Evolutionary conservation across 2,797 vertebrate species (phyloP).

Genomic region (Liasis olivaceus): DNA sequence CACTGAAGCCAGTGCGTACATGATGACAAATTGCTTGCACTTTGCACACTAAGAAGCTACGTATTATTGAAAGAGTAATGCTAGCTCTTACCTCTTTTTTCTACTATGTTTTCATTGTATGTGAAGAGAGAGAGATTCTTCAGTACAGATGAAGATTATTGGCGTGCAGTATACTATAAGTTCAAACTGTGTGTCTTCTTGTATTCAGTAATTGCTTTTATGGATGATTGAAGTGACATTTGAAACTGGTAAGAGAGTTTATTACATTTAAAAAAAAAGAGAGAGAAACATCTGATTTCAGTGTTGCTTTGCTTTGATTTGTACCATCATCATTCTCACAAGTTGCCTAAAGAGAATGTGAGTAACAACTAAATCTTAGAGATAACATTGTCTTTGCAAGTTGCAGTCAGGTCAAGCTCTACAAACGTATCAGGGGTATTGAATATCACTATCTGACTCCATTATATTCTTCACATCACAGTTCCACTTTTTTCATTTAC

Average conservation of each 20-base stretch:
- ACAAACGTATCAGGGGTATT: neutral
- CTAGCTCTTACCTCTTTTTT: neutral
- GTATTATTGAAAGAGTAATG: neutral
- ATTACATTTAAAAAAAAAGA: neutral
- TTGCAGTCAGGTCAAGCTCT: neutral
- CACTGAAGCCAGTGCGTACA: neutral
- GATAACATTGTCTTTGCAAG: neutral
- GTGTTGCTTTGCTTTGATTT: neutral
- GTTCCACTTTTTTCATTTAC: neutral
- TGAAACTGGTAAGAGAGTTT: neutral
- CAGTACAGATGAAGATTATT: neutral
- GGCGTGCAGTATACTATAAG: neutral
- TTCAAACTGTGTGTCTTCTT: neutral
- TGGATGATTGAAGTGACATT: neutral
- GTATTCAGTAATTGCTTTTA: neutral
- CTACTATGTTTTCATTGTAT: neutral
- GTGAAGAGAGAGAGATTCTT: neutral
- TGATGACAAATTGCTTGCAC: neutral
- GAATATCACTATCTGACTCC: neutral
- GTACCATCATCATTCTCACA: neutral
- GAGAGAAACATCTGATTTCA: neutral
- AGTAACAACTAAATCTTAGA: neutral
- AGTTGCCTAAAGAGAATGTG: neutral
- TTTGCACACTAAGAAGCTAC: neutral
- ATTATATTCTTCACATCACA: neutral